Conservation (phyloP, 2,113 vertebrate genomes). For the Ceyx melanurus region DNA sequence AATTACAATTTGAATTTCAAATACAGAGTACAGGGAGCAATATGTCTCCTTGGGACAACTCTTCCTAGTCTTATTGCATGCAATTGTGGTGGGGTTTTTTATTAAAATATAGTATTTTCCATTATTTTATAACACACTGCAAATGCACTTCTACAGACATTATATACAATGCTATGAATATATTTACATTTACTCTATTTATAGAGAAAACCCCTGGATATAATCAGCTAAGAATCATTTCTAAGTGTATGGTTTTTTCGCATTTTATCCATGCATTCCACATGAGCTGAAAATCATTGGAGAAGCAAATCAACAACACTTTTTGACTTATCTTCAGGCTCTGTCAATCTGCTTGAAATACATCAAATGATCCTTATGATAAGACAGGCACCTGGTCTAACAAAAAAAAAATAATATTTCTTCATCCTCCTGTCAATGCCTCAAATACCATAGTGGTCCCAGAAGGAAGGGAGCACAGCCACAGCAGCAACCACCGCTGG, state of each 20-base stretch:
- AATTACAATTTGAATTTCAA: constrained; percentile 56
- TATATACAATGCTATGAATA: constrained; percentile 33
- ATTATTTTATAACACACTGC: constrained; percentile 7
- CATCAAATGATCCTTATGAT: neutral
- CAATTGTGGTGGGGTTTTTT: neutral
- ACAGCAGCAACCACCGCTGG: accelerated
- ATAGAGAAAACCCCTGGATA: constrained; percentile 1
- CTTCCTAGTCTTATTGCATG: neutral
- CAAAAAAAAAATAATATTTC: neutral
- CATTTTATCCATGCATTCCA: neutral
- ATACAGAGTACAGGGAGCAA: neutral
- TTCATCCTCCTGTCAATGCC: neutral
- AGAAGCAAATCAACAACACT: neutral
- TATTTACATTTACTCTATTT: constrained; percentile 48
- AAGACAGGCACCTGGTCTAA: neutral
- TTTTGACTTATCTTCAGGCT: neutral
- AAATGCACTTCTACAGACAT: constrained; percentile 17
- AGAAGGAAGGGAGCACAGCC: accelerated
- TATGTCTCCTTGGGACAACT: constrained; percentile 16
- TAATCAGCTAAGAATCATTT: neutral
- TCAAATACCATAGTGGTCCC: accelerated
- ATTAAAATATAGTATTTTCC: constrained; percentile 28
- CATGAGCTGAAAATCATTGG: neutral
- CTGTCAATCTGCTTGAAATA: neutral
- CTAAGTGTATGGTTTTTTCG: neutral